Base-by-base conservation (phyloP, 2,888 invertebrate species). In the Lordiphosa andalusiaca region DNA sequence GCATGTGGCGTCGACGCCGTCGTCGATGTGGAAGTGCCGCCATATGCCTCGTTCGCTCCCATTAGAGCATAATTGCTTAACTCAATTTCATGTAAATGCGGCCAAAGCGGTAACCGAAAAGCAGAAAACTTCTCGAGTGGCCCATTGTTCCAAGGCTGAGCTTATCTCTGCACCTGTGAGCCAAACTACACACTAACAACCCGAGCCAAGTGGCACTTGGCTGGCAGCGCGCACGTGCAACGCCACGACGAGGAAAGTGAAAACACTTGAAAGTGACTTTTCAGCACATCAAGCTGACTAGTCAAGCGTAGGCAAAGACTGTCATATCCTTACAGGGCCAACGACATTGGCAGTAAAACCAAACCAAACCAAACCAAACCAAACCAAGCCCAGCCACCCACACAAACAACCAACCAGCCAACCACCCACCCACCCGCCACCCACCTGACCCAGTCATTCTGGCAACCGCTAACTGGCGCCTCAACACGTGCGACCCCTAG, bases 201-300 rank as follows among this genome's bases (percentile, higher is more conserved):
- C 19, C 50, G 58, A 53, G 56, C 59, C 62, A 69, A 82, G 80
- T 77, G 72, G 40, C 83, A 78, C 85, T 82, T 74, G 81, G 59
- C 44, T 50, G 60, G 35, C 57, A 74, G 58, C 66, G 68, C 78
- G 85, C 83, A 78, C 78, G 83, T 78, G 78, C 83, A 74, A 57
- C 74, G 64, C 63, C 53, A 62, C 49, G 35, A 58, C 44, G 53
- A 61, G 68, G 57, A 84, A 84, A 77, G 69, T 73, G 71, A 76
- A 83, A 85, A 68, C 76, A 85, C 85, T 73, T 60, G 65, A 83
- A 69, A 80, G 73, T 73, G 85, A 83, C 80, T 73, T 81, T 85
- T 73, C 56, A 69, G 69, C 75, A 78, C 83, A 56, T 68, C 77
- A 64, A 60, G 57, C 74, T 55, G 71, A 71, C 74, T 71, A 63